Percentiles rank a stretch among this genome's conserved stretches.
These are phyloP conservation scores for Leptoteleia sp. DNA, from an alignment of 1,140 invertebrate species.

Conservation along the genomic window DNA sequence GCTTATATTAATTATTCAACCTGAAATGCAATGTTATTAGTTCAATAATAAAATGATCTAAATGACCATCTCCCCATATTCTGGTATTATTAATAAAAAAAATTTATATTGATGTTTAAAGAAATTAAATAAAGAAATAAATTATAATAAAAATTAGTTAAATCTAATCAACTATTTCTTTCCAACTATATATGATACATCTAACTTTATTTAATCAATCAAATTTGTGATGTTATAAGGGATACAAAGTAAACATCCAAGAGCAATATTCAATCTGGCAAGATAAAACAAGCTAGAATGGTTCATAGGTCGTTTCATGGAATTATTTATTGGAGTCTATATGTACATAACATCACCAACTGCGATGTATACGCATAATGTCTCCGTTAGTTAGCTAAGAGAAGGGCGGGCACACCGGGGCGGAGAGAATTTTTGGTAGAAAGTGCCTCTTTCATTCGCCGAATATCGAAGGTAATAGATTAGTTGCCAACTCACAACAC, in stretches of 20 bases:
- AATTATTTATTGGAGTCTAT: conserved; percentile 43
- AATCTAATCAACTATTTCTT: too few species aligned
- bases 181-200: too few species aligned
- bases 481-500: conserved; percentile 30
- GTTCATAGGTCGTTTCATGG: conserved; percentile 44
- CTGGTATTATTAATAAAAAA: too few species aligned
- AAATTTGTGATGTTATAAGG: conserved; percentile 32
- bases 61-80: too few species aligned
- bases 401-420: conserved; percentile 58
- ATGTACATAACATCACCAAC: conserved; percentile 19
- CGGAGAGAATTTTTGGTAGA: conserved; percentile 65
- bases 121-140: too few species aligned
- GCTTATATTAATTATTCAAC: too few species aligned
- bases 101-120: too few species aligned
- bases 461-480: conserved; percentile 53
- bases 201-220: conserved; percentile 13
- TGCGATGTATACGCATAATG: conserved; percentile 23
- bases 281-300: conserved; percentile 65
- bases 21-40: too few species aligned
- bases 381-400: conserved; percentile 25
- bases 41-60: too few species aligned
- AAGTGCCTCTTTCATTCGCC: conserved; percentile 66
- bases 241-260: conserved; percentile 29
- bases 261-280: conserved; percentile 73
- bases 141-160: too few species aligned